Conservation (phyloP, 2,888 invertebrate genomes). For the Dichetophora obliterata region DNA sequence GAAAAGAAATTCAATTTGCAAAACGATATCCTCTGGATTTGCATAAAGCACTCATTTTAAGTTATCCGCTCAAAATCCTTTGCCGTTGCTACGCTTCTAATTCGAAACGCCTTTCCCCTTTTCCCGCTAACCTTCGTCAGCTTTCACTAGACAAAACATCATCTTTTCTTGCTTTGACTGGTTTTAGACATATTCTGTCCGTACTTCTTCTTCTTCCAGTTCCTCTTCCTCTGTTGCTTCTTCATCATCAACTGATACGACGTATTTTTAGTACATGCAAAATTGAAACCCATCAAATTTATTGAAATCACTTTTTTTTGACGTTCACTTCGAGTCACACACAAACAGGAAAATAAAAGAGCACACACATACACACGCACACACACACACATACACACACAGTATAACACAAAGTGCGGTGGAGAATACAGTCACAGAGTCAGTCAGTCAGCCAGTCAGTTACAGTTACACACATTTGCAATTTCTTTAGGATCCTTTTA, state of each 20-base stretch:
- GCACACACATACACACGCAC: conserved; percentile 47
- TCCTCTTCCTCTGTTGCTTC: neutral
- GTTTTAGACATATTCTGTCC: neutral
- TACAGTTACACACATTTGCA: conserved; percentile 11
- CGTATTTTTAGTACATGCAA: conserved; percentile 58
- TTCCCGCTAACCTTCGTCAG: too few relatives aligned
- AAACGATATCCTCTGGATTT: conserved; percentile 66
- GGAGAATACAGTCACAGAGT: neutral
- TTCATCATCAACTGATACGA: conserved; percentile 18
- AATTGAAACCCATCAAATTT: conserved; percentile 68
- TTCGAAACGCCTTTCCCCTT: neutral
- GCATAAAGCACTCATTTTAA: conserved; percentile 67
- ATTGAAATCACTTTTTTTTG: conserved; percentile 65
- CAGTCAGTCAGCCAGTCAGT: conserved; percentile 12
- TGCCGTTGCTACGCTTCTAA: conserved; percentile 10
- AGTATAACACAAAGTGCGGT: neutral
- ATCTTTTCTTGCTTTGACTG: neutral
- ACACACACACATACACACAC: neutral
- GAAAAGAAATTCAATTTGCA: conserved; percentile 65
- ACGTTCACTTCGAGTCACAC: conserved; percentile 34
- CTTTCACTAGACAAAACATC: neutral
- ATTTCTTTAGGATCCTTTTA: conserved; percentile 25
- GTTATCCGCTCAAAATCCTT: conserved; percentile 59
- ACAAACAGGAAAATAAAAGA: neutral
- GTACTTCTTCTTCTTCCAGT: neutral